A percentile compares a stretch with the other conserved stretches of the same genome.
Evolutionary conservation across 2,888 invertebrate species (phyloP).

Genomic region (Scaptomyza reducta): DNA sequence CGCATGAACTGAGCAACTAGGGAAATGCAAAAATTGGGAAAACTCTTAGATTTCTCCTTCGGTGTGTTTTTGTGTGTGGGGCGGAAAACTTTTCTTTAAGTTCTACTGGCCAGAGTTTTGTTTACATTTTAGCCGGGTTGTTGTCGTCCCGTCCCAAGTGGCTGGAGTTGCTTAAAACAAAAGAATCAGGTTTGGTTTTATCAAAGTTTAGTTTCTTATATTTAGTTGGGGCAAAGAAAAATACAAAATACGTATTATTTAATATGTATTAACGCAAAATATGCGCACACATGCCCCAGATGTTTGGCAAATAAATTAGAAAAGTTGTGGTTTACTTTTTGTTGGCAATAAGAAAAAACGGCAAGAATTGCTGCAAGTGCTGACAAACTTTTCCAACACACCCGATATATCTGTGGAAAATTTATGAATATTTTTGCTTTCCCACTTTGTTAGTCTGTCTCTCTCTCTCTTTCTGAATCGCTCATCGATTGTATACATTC

Average conservation of each 20-base stretch:
- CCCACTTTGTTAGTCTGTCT: neutral
- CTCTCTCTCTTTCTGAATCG: too few relatives aligned
- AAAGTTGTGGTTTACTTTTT: constrained; percentile 66
- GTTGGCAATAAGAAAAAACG: constrained; percentile 15
- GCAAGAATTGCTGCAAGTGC: constrained; percentile 18
- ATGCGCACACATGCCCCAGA: constrained; percentile 42
- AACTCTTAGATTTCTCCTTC: neutral
- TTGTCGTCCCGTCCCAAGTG: constrained; percentile 27
- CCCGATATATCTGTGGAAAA: constrained; percentile 57
- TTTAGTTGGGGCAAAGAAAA: constrained; percentile 38
- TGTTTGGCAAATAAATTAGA: constrained; percentile 75
- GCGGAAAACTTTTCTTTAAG: constrained; percentile 58
- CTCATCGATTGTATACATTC: constrained; percentile 57
- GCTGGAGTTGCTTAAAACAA: constrained; percentile 66
- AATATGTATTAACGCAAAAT: constrained; percentile 70
- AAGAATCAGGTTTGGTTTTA: constrained; percentile 46
- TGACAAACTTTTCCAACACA: constrained; percentile 51
- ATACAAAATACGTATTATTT: constrained; percentile 76
- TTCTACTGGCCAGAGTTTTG: constrained; percentile 61
- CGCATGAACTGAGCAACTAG: constrained; percentile 31
- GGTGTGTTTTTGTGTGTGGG: neutral
- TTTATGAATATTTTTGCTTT: constrained; percentile 67
- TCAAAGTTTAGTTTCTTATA: constrained; percentile 2
- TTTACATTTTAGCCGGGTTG: constrained; percentile 54
- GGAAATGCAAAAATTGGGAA: constrained; percentile 19